A percentile compares a stretch with the other conserved stretches of the same genome.
These are phyloP conservation scores for Nebria ingens DNA, from an alignment of 1,140 invertebrate species.

Conservation along the genomic window DNA sequence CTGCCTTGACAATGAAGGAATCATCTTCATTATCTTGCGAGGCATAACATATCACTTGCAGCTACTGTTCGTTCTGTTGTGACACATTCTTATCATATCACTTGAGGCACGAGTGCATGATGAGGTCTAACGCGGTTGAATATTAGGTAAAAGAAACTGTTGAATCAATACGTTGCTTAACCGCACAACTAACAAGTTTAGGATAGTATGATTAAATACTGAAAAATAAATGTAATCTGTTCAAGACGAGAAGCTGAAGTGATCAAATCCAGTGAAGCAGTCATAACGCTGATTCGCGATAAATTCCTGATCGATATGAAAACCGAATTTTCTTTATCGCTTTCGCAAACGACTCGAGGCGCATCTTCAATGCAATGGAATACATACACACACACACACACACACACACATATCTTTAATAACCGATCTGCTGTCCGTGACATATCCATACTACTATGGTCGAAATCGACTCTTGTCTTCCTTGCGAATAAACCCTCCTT, in stretches of 20 bases:
- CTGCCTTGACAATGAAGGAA: constrained; percentile 18
- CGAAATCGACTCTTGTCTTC: neutral
- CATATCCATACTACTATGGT: neutral
- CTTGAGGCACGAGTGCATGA: too few species aligned
- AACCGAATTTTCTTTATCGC: neutral
- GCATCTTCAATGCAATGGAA: neutral
- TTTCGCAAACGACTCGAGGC: neutral
- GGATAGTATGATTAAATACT: too few species aligned
- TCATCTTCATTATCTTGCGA: constrained; percentile 20
- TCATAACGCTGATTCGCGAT: too few species aligned
- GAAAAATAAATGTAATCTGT: too few species aligned
- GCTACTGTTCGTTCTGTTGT: neutral
- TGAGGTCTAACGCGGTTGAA: neutral
- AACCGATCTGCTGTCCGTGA: constrained; percentile 2
- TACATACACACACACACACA: neutral
- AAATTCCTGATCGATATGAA: neutral
- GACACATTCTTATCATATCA: neutral
- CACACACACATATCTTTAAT: constrained; percentile 1
- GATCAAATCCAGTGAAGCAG: too few species aligned
- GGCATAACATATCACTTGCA: constrained; percentile 1
- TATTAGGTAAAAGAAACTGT: too few species aligned
- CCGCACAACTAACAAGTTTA: too few species aligned
- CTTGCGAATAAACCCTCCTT: neutral
- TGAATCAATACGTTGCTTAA: too few species aligned
- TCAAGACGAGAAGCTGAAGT: too few species aligned